Evolutionary conservation across 1,140 invertebrate genomes (phyloP), one percentile per base, ranked within the genome.

Genomic region (Heliconius hermathena): DNA sequence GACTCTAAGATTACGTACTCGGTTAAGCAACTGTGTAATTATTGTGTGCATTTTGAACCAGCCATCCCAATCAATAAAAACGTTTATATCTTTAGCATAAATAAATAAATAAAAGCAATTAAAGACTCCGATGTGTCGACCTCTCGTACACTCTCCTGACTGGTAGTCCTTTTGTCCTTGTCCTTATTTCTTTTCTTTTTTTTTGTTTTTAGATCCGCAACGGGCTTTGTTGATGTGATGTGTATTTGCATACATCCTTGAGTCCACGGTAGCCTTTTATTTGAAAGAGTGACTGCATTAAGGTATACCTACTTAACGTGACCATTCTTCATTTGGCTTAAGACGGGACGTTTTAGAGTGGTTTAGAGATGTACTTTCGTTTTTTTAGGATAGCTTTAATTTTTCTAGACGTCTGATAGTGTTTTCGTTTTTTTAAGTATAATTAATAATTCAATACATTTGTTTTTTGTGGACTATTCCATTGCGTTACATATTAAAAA

Each of bases 221-320:
- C 88, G 81, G 80, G 81, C 85, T 88, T 85, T 87, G 88, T 90
- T 88, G 85, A 87, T 81, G 82, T 90, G 89, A 87, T 82, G 84
- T 85, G 78, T 89, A 92, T 91, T 91, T 92, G 85, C 90, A 92
- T 91, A 88, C 86, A 85, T 81, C 85, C 84, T 92, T 91, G 87
- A 89, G 84, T 85, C 60, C 60, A 66, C 82, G 80, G 79, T 86
- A 83, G 83, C 74, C 80, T 87, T 86, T 87, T 89, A 86, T 87
- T 86, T 87, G 88, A 86, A 88, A 88, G 85, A 80, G 85, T 84
- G 66, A 75, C 81, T 78, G 84, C 85, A 88, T 90, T 90, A 87
- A 16, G 41, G 41, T 46, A 46, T 46, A 46, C 38, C 11, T 41
- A 8, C 41, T 46, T 46, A 11, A 46, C 41, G 41, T 46, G 41